Evolutionary conservation across 2,888 invertebrate species (phyloP).

Genomic region (Scaptomyza polygonia): DNA sequence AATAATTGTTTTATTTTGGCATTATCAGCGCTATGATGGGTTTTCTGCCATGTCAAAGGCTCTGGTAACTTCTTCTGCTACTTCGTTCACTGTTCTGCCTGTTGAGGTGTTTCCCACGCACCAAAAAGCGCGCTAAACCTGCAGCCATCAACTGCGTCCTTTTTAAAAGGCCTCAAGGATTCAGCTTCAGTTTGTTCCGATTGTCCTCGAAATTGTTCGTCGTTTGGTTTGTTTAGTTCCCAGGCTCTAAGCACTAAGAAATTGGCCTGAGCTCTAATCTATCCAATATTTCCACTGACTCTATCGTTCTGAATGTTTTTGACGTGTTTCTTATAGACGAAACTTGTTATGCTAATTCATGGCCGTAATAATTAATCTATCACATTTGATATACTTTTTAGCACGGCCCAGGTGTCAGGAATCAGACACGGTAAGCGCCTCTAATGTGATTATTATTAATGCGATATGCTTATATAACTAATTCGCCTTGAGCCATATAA

Average conservation of each 20-base stretch:
- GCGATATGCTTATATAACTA: too few relatives aligned
- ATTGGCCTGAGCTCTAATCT: conserved; percentile 51
- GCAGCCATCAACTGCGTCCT: conserved; percentile 58
- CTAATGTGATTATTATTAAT: too few relatives aligned
- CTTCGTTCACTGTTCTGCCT: not conserved
- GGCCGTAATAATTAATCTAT: too few relatives aligned
- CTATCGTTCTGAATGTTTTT: too few relatives aligned
- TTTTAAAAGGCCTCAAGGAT: conserved; percentile 6
- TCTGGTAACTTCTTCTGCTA: conserved; percentile 1
- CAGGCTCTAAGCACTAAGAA: conserved; percentile 28
- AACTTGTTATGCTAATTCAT: too few relatives aligned
- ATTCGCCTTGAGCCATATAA: too few relatives aligned
- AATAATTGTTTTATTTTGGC: not conserved
- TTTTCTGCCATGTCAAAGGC: conserved; percentile 46
- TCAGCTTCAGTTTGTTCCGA: conserved; percentile 15
- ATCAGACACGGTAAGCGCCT: too few relatives aligned
- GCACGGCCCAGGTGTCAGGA: too few relatives aligned
- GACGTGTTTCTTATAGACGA: too few relatives aligned
- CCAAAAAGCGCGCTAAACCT: conserved; percentile 56
- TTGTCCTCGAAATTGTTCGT: conserved; percentile 38
- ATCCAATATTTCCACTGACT: not conserved
- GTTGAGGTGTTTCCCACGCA: conserved; percentile 50
- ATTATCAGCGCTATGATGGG: conserved; percentile 49
- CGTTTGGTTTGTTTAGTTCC: too few relatives aligned
- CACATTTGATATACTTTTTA: too few relatives aligned